phyloP scores from a whole-genome alignment of 2,113 vertebrate species.

The Channa argus region DNA sequence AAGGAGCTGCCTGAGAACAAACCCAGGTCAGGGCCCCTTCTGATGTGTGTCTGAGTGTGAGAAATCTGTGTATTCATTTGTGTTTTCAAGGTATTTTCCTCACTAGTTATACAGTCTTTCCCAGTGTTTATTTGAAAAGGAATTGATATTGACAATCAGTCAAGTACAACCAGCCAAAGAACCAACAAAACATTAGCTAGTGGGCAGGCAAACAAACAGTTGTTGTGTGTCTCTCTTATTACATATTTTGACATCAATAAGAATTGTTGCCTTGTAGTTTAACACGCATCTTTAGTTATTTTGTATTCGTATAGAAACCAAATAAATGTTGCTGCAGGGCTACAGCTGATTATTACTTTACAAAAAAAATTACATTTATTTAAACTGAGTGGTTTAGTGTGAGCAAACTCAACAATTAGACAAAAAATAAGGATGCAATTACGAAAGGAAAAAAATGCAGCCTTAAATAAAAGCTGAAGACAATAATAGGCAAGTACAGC shows the following conservation, averaged over 20 bases:
- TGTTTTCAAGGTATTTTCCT: background rate
- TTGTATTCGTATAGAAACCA: no score
- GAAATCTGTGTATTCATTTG: slow-evolving; percentile 2
- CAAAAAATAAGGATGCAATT: no score
- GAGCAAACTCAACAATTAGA: no score
- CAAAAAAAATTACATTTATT: no score
- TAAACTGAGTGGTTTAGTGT: no score
- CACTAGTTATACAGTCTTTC: background rate
- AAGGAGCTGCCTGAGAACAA: slow-evolving; percentile 93
- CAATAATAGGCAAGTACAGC: no score
- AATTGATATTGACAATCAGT: background rate
- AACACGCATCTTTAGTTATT: background rate
- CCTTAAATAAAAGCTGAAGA: no score
- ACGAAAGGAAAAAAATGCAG: no score
- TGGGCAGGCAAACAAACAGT: background rate
- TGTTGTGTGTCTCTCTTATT: slow-evolving; percentile 11
- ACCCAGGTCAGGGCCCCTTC: slow-evolving; percentile 85
- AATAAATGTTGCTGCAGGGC: no score
- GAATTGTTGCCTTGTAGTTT: background rate
- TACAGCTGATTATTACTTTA: no score
- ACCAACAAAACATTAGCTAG: background rate
- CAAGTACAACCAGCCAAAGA: background rate
- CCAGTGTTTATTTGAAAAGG: slow-evolving; percentile 9
- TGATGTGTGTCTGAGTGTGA: background rate
- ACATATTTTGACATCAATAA: slow-evolving; percentile 15